Base-by-base conservation (phyloP, 92 coral and sea anemone species). In the Porites evermanni region DNA sequence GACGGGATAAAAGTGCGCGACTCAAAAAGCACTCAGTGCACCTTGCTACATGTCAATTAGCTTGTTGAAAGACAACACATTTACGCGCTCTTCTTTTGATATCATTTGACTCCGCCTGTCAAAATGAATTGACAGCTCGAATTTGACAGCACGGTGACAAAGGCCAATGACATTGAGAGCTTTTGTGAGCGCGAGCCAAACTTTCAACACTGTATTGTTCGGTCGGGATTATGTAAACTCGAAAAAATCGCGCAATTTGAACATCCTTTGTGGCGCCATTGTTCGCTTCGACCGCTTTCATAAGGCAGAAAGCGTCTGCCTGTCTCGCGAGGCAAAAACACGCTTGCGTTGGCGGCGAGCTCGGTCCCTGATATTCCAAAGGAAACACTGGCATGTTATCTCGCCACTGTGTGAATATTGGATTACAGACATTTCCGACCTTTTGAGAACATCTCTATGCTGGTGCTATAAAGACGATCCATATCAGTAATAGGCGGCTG, bases 111-210 rank as follows among this genome's bases (percentile, higher is more conserved):
- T 91, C 91, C 93, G 94, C 93, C 98, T 94, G 96, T 93, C 98
- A 94, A 88, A 87, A 70, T 75, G 93, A 93, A 94, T 94, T 94
- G 98, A 94, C 98, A 93, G 94, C 82, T 89, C 91, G 87, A 86
- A 87, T 90, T 84, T 94, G 98, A 94, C 98, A 92, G 95, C 88
- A 78, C 82, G 79, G 51, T 72, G 81, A 86, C 93, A 89, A 90
- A 93, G 75, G 86, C 96, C 98, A 94, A 88, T 94, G 98, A 93
- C 91, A 94, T 93, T 79, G 93, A 94, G 92, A 91, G 95, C 89
- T 81, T 93, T 94, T 94, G 98, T 94, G 81, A 82, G 76, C 86
- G 87, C 88, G 88, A 88, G 95, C 92, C 94, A 89, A 85, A 90
- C 94, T 86, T 91, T 91, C 90, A 86, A 91, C 89, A 87, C 80